Evolutionary conservation across 2,888 invertebrate species (phyloP).

Genomic region (Brenthis hecate): DNA sequence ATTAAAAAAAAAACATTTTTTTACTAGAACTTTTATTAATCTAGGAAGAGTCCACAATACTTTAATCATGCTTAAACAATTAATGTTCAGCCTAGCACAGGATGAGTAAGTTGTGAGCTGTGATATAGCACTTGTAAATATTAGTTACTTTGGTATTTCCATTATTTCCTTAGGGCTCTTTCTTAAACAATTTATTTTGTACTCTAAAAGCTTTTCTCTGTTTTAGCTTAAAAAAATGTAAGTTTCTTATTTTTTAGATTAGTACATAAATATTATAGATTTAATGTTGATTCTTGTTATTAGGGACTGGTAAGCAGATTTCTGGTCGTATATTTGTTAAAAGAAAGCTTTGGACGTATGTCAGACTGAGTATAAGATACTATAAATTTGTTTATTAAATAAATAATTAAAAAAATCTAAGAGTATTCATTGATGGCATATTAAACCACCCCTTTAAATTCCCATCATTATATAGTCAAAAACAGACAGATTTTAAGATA

Average conservation of each 20-base stretch:
- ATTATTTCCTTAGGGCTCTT: slow-evolving; percentile 24
- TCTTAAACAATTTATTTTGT: slow-evolving; percentile 16
- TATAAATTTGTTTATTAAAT: slow-evolving; percentile 74
- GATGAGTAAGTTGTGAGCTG: slow-evolving; percentile 71
- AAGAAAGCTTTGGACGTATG: slow-evolving; percentile 63
- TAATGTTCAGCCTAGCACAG: slow-evolving; percentile 30
- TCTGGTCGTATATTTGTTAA: slow-evolving; percentile 63
- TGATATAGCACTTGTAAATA: slow-evolving; percentile 77
- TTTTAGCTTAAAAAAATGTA: slow-evolving; percentile 21
- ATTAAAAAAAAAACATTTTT: too few species aligned
- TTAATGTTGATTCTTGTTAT: slow-evolving; percentile 39
- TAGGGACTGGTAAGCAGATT: slow-evolving; percentile 58
- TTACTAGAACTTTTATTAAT: background rate
- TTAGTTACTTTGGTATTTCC: slow-evolving; percentile 41
- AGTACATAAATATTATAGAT: slow-evolving; percentile 30
- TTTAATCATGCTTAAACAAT: slow-evolving; percentile 10
- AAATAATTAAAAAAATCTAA: slow-evolving; percentile 51
- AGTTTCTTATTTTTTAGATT: slow-evolving; percentile 30
- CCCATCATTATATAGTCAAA: slow-evolving; percentile 21
- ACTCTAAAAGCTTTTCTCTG: slow-evolving; percentile 21
- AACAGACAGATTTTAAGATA: slow-evolving; percentile 45
- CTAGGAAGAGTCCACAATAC: slow-evolving; percentile 13
- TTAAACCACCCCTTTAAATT: background rate
- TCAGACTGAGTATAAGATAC: slow-evolving; percentile 79
- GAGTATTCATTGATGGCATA: slow-evolving; percentile 38